A percentile compares a stretch with the other conserved stretches of the same genome.
Conservation (phyloP, 2,797 vertebrate genomes). For the Lycodopsis pacificus region DNA sequence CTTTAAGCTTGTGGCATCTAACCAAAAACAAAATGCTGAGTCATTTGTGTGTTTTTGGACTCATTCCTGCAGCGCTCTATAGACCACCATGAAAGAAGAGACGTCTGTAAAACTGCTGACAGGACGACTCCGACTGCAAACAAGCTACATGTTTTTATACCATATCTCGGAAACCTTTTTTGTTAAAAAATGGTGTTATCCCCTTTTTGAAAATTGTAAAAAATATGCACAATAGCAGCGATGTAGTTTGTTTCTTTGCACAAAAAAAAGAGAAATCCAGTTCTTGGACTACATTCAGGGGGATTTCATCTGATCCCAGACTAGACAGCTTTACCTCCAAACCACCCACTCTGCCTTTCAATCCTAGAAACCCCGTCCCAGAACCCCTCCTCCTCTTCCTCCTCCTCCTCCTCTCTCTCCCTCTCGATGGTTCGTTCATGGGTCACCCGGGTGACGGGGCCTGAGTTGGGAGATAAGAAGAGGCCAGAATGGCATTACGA, state of each 20-base stretch:
- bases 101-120: not conserved
- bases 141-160: not conserved
- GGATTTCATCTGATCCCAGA: conserved; percentile 28
- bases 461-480: conserved; percentile 84
- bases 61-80: not conserved
- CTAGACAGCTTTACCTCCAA: conserved; percentile 30
- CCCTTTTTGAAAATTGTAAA: not conserved
- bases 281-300: not conserved
- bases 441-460: conserved; percentile 80
- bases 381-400: conserved; percentile 19
- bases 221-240: not conserved
- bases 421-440: conserved; percentile 73
- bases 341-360: conserved; percentile 46
- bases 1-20: not conserved
- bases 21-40: not conserved
- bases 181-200: not conserved
- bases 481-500: conserved; percentile 81
- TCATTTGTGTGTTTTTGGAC: not conserved
- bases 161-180: no score
- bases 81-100: not conserved
- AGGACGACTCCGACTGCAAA: not conserved
- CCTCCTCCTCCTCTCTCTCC: conserved; percentile 35
- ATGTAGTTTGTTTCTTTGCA: not conserved
- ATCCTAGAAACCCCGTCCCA: conserved; percentile 12
- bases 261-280: not conserved